phyloP scores from a whole-genome alignment of 2,797 vertebrate genomes.

The Dermochelys coriacea region DNA sequence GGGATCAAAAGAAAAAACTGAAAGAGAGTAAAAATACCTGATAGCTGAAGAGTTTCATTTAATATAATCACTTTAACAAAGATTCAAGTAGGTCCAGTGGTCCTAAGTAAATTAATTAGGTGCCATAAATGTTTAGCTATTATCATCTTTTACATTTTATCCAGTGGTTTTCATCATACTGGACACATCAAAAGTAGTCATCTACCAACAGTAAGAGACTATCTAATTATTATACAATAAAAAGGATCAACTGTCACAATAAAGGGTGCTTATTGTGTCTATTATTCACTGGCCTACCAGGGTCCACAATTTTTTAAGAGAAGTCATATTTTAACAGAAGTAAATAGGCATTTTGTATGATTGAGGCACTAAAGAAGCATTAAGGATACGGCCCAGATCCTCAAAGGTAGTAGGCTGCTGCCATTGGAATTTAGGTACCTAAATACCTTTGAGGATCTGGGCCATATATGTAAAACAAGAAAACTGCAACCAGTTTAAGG shows the following conservation, averaged over 20 bases:
- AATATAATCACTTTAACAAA: not conserved
- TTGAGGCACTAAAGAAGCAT: not conserved
- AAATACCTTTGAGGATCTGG: not conserved
- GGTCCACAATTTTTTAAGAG: not conserved
- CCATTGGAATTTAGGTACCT: not conserved
- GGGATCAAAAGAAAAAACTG: not conserved
- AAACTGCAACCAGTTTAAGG: not conserved
- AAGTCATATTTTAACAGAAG: not conserved
- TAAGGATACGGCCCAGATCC: not conserved
- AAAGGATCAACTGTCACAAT: not conserved
- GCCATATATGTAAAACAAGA: not conserved
- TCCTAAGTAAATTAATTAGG: not conserved
- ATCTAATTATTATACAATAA: not conserved
- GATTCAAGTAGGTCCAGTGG: not conserved
- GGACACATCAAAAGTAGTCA: not conserved
- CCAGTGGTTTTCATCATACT: not conserved
- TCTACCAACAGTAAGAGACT: not conserved
- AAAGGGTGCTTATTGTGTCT: not conserved
- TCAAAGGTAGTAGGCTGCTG: not conserved
- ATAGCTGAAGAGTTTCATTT: not conserved
- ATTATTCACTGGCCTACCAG: not conserved
- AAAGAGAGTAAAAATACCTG: not conserved
- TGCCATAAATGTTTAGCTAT: not conserved
- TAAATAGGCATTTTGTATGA: not conserved
- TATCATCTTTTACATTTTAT: not conserved